These are phyloP conservation scores for Hemicordylus capensis DNA, from an alignment of 2,113 vertebrate species.

Conservation along the genomic window DNA sequence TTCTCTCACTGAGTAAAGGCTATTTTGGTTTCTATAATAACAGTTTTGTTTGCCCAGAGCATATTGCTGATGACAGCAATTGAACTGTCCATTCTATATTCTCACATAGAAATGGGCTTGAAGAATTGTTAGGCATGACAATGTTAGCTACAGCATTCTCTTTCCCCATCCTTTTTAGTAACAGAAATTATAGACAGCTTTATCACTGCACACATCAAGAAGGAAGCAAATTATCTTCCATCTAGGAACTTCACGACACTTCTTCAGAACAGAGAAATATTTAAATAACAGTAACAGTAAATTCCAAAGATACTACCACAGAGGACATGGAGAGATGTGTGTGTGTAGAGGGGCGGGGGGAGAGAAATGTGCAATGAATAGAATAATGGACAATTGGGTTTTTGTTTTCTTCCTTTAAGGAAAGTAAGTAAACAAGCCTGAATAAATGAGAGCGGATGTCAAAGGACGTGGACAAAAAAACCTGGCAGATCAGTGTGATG, in stretches of 20 bases:
- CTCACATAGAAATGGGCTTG: neutral
- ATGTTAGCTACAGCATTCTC: neutral
- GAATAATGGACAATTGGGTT: neutral
- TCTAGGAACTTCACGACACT: neutral
- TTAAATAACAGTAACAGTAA: neutral
- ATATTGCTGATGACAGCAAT: neutral
- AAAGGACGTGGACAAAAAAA: neutral
- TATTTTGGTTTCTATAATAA: slow-evolving; percentile 8
- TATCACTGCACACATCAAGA: neutral
- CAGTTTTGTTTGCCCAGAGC: neutral
- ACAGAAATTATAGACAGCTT: neutral
- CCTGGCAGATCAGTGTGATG: neutral
- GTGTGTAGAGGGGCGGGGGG: neutral
- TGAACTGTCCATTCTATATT: neutral
- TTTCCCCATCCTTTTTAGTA: neutral
- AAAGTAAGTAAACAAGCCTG: too few relatives aligned
- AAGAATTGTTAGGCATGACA: neutral
- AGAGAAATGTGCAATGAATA: neutral
- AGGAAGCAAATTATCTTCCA: neutral
- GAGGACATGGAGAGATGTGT: neutral
- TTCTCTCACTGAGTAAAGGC: neutral
- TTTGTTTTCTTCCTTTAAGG: neutral
- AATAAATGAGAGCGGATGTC: neutral
- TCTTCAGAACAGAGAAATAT: neutral
- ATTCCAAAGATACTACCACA: neutral